phyloP scores from a whole-genome alignment of 2,113 vertebrate species.

The Oenanthe melanoleuca region DNA sequence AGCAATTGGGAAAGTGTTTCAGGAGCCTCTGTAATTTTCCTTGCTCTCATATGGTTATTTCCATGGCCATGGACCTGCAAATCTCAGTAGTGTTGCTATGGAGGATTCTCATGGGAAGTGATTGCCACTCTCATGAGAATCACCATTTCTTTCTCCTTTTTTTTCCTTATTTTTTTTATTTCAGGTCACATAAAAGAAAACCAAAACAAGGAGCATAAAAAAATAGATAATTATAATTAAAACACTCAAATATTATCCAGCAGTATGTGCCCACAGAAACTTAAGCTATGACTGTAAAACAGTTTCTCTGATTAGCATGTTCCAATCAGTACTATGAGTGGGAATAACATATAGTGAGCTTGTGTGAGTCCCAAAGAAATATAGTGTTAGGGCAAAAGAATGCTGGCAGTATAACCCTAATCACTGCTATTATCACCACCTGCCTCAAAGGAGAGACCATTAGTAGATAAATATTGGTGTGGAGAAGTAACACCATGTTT shows the following conservation, averaged over 20 bases:
- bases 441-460: neutral
- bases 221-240: neutral
- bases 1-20: neutral
- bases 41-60: neutral
- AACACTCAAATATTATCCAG: neutral
- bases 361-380: neutral
- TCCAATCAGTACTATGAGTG: fast-evolving
- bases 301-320: neutral
- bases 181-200: neutral
- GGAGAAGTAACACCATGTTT: neutral
- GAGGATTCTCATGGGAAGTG: neutral
- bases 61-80: neutral
- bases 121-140: neutral
- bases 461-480: neutral
- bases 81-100: neutral
- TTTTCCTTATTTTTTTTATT: neutral
- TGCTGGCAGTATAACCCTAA: neutral
- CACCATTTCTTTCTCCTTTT: neutral
- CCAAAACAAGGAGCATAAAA: neutral
- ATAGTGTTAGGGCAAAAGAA: neutral
- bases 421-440: too few relatives aligned
- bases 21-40: neutral
- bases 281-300: neutral
- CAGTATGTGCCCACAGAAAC: neutral
- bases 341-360: neutral